These are phyloP conservation scores for Sycophaga agraensis DNA, from an alignment of 1,140 invertebrate genomes.

Conservation along the genomic window DNA sequence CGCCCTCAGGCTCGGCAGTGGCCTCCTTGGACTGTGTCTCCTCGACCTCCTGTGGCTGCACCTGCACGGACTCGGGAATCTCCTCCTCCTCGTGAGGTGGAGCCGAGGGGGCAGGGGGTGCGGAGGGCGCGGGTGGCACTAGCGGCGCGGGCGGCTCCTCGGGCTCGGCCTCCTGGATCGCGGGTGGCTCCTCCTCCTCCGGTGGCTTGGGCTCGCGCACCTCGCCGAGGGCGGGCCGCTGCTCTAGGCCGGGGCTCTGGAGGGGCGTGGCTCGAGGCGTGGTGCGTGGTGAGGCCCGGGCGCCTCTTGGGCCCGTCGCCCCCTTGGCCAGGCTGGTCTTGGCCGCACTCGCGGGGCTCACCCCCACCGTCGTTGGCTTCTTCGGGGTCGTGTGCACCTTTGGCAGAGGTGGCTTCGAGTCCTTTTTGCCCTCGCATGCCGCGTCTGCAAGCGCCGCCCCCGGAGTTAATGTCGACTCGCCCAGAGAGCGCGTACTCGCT, in stretches of 20 bases:
- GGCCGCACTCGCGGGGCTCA: not conserved
- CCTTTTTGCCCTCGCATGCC: constrained; percentile 34
- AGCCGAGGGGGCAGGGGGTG: no score
- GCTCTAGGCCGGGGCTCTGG: constrained; percentile 60
- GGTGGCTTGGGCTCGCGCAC: not conserved
- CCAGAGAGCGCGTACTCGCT: no score
- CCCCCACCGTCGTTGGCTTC: constrained; percentile 38
- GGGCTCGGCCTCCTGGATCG: constrained; percentile 32
- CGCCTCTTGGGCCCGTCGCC: constrained; percentile 44
- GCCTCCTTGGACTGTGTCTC: constrained; percentile 20
- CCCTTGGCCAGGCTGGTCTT: not conserved
- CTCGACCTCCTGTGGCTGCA: not conserved
- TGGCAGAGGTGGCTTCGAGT: constrained; percentile 59
- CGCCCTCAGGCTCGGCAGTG: constrained; percentile 26
- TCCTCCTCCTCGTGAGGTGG: not conserved
- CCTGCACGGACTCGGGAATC: constrained; percentile 27
- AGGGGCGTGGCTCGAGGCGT: constrained; percentile 61
- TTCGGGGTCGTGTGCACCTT: constrained; percentile 56
- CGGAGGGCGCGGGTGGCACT: no score
- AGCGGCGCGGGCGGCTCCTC: no score
- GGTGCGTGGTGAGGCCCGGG: constrained; percentile 54
- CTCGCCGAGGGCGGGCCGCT: not conserved
- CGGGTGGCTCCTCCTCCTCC: not conserved
- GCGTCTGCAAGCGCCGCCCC: constrained; percentile 2
- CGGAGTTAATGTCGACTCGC: no score